A percentile compares a stretch with the other conserved stretches of the same genome.
Evolutionary conservation across 2,113 vertebrate species (phyloP).

Genomic region (Xiphophorus couchianus): DNA sequence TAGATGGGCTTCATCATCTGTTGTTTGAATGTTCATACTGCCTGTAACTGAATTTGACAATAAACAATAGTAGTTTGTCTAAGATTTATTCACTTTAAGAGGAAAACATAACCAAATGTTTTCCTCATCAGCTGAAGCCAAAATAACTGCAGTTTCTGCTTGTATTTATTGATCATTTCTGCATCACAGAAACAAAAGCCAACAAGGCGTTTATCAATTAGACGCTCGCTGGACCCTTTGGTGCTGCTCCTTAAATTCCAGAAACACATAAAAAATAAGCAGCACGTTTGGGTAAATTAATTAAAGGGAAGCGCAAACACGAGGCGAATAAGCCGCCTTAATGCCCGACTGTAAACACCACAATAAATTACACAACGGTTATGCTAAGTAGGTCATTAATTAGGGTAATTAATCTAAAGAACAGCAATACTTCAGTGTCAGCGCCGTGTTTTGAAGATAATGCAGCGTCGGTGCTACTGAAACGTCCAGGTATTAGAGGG

Average conservation of each 20-base stretch:
- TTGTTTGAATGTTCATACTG: not conserved
- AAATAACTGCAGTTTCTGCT: not conserved
- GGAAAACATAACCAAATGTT: not conserved
- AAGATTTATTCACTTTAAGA: not conserved
- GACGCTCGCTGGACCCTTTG: slow-evolving; percentile 3
- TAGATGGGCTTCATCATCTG: not conserved
- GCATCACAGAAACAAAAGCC: not conserved
- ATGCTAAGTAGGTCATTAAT: slow-evolving; percentile 59
- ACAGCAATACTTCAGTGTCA: slow-evolving; percentile 32
- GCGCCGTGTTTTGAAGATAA: slow-evolving; percentile 6
- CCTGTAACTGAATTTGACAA: not conserved
- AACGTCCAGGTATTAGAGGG: slow-evolving; percentile 2
- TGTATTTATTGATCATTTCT: not conserved
- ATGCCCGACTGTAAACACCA: slow-evolving; percentile 50
- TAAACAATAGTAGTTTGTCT: not conserved
- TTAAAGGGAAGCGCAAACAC: slow-evolving; percentile 45
- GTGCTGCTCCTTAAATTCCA: slow-evolving; percentile 26
- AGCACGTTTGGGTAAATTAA: slow-evolving; percentile 39
- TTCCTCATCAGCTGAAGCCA: not conserved
- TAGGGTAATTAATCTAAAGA: slow-evolving; percentile 47
- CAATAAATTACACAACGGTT: slow-evolving; percentile 55
- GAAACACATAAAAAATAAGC: slow-evolving; percentile 26
- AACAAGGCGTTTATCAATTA: not conserved
- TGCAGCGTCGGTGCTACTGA: not conserved
- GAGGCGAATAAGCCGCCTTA: slow-evolving; percentile 42